These are phyloP conservation scores for Scylla paramamosain DNA, from an alignment of 1,140 invertebrate genomes.

Conservation along the genomic window DNA sequence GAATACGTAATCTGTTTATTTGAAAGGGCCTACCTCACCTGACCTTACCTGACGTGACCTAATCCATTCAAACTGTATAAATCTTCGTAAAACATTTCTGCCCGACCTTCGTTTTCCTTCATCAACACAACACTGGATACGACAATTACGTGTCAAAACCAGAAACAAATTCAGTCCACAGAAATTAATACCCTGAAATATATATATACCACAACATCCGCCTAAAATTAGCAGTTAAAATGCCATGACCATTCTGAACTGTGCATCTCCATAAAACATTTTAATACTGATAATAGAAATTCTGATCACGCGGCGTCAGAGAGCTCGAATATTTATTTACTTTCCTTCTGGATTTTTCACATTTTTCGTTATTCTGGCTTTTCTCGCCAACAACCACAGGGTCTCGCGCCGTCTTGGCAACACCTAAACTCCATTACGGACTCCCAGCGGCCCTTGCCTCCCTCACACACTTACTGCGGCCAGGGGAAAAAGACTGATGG, in stretches of 20 bases:
- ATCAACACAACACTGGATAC: too few relatives aligned
- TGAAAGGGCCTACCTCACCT: too few relatives aligned
- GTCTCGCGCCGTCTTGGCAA: neutral
- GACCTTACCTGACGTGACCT: too few relatives aligned
- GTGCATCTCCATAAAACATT: neutral
- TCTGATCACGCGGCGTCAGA: neutral
- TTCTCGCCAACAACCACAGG: neutral
- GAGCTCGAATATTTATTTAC: neutral
- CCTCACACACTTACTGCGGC: neutral
- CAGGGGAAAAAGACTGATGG: neutral
- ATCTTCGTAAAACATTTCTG: too few relatives aligned
- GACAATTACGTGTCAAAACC: too few relatives aligned
- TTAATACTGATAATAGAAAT: neutral
- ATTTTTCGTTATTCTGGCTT: neutral
- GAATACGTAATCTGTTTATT: too few relatives aligned
- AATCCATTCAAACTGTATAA: too few relatives aligned
- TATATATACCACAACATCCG: neutral
- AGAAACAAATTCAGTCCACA: too few relatives aligned
- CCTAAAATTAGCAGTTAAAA: neutral
- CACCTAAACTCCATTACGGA: conserved; percentile 13
- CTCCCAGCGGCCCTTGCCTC: neutral
- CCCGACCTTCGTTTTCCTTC: too few relatives aligned
- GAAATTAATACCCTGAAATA: neutral
- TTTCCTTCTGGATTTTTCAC: neutral
- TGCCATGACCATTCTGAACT: neutral